Evolutionary conservation across 2,113 vertebrate species (phyloP), one percentile per base, ranked within the genome.

Genomic region (Chunga burmeisteri): DNA sequence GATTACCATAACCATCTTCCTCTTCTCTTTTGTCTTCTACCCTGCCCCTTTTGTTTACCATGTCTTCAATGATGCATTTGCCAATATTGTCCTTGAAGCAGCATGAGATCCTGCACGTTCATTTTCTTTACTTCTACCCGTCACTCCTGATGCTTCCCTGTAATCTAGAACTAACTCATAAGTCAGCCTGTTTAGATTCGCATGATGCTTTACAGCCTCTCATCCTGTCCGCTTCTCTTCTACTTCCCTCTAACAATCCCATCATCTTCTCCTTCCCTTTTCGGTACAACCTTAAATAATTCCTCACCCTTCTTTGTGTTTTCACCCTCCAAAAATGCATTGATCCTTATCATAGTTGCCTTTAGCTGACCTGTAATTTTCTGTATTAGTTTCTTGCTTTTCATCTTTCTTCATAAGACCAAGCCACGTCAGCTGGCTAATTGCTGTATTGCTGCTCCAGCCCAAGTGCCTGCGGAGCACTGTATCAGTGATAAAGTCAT

Each of bases 321-420:
- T 88, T 86, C 62, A 58, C 22, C 22, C 42, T 90, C 67, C 26
- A 61, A 74, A 92, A 82, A 55, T 66, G 17, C 79, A 65, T 25
- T 62, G 75, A 68, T 90, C 58, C 16, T 84, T 90, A 88, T 81
- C 75, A 53, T 12, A 30, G 21, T 66, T 92, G 56, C 44, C 36
- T 84, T 92, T 79, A 65, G 71, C 44, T 72, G 72, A 81, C 52
- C 47, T 92, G 77, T 93, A 81, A 78, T 94, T 94, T 87, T 94
- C 83, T 71, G 20, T 94, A 36, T 71, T 85, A 65, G 29, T 81
- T 92, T 91, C 73, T 81, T 1, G 2, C 47, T 90, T 92, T 71
- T 90, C 68, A 79, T 86, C 82, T 81, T 78, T 32, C 63, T 59
- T 74, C 38, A 0, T 70, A 52, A 78, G 59, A 78, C 56, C 32